Conservation (phyloP, 2,113 vertebrate species). For the Pedionomus torquatus region DNA sequence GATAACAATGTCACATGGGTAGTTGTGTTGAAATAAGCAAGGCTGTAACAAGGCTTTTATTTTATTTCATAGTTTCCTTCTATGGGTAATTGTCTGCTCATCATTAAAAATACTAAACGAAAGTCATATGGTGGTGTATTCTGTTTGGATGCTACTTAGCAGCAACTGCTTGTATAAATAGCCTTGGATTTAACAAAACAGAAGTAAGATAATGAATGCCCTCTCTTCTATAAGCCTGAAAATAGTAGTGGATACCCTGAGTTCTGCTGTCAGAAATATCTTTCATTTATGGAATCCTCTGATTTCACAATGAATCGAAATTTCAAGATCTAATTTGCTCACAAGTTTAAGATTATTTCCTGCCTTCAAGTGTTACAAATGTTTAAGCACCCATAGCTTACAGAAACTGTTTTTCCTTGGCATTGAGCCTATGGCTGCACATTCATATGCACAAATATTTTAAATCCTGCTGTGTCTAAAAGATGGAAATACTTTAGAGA, state of each 20-base stretch:
- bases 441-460: background rate
- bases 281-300: background rate
- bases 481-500: background rate
- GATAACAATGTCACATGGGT: background rate
- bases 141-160: background rate
- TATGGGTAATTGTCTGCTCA: background rate
- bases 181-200: background rate
- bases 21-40: background rate
- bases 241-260: background rate
- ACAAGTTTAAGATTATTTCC: background rate
- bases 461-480: background rate
- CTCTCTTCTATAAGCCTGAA: background rate
- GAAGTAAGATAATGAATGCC: background rate
- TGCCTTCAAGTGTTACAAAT: background rate
- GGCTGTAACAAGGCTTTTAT: background rate
- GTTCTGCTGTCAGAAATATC: background rate
- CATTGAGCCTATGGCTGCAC: background rate
- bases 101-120: background rate
- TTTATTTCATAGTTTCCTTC: background rate
- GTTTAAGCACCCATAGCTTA: background rate
- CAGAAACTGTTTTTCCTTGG: background rate
- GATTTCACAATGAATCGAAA: background rate
- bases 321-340: background rate
- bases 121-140: background rate
- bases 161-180: background rate